Percentiles rank a stretch among this genome's conserved stretches.
Conservation (phyloP, 1,140 invertebrate genomes). For the Diachasma alloeum region DNA sequence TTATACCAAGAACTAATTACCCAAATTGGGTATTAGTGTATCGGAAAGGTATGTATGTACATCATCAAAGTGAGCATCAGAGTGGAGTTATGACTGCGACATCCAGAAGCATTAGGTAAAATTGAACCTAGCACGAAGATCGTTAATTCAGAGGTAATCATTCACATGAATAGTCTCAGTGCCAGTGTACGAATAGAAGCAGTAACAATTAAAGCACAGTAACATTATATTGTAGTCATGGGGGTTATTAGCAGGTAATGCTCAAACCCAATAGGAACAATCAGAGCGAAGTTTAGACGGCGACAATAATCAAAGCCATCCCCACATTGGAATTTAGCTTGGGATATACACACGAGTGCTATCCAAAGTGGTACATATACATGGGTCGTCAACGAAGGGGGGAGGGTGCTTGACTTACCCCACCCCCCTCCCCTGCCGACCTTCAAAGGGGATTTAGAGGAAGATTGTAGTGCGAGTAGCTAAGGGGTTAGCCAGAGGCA, state of each 20-base stretch:
- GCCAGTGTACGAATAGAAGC: constrained; percentile 1
- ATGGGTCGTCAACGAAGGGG: not conserved
- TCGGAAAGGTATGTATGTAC: not conserved
- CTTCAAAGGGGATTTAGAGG: not conserved
- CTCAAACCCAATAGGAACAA: constrained; percentile 24
- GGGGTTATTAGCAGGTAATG: constrained; percentile 18
- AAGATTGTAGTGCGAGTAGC: not conserved
- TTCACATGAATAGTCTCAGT: not conserved
- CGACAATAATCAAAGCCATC: constrained; percentile 31
- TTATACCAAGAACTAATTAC: not conserved
- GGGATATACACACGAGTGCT: constrained; percentile 1
- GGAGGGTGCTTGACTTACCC: not conserved
- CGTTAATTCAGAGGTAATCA: constrained; percentile 3
- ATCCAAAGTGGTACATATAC: constrained; percentile 11
- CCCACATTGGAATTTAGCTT: not conserved
- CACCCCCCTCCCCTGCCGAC: not conserved
- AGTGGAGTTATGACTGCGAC: not conserved
- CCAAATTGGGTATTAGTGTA: not conserved
- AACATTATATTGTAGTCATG: constrained; percentile 9
- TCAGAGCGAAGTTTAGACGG: constrained; percentile 31
- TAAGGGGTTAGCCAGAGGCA: constrained; percentile 36
- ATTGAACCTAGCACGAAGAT: not conserved
- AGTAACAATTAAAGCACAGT: constrained; percentile 23
- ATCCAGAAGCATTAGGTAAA: not conserved
- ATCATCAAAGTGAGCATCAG: not conserved